Evolutionary conservation across 92 coral and sea anemone species (phyloP), one percentile per base, ranked within the genome.

Genomic region (Porites cylindrica): DNA sequence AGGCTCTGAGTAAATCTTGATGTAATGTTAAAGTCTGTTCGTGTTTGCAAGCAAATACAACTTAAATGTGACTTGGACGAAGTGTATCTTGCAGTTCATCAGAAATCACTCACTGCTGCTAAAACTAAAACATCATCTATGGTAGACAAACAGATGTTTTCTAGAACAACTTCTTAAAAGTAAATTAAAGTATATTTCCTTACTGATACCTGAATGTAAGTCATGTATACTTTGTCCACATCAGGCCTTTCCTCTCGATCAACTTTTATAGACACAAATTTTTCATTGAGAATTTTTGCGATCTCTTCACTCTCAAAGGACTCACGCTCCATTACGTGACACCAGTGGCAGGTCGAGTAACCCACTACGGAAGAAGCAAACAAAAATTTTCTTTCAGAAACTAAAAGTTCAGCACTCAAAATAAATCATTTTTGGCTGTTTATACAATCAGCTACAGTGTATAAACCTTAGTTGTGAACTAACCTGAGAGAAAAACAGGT

Each of bases 191-290:
- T 10, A 29, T 2, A 66, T 19, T 29, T 8, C 20, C 2, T 2
- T 3, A 17, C 24, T 66, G 1, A 17, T 72, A 96, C 99, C 98
- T 96, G 99, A 51, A 96, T 90, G 66, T 93, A 96, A 11, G 96
- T 96, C 99, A 96, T 96, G 85, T 96, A 96, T 7, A 96, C 98
- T 85, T 98, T 88, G 82, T 96, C 99, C 54, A 96, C 99, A 85
- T 96, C 99, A 14, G 99, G 99, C 60, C 99, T 91, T 75, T 96
- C 99, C 72, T 96, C 99, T 67, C 99, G 92, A 81, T 96, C 99
- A 13, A 96, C 99, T 88, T 96, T 96, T 10, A 96, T 88, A 51
- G 99, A 94, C n/a, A 96, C 97, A 90, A 90, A 96, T 82, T 96
- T 88, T 32, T 96, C 97, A 84, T 96, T 96, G 77, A 96, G 92